Base-by-base conservation (phyloP, 2,888 invertebrate species). In the Acronicta aceris region DNA sequence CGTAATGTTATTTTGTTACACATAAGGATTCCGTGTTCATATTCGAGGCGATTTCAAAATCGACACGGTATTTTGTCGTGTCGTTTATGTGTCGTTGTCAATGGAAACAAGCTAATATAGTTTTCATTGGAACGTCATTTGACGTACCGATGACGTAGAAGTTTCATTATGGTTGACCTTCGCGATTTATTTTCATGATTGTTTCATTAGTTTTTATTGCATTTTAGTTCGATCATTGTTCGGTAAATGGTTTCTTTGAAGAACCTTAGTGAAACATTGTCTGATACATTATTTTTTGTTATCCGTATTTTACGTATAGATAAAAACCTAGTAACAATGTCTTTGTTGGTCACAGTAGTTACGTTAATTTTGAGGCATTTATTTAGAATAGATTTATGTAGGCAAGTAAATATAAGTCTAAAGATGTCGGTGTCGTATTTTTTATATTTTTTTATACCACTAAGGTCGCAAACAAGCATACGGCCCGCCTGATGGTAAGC, bases 51-150 rank as follows among this genome's bases (percentile, higher is more conserved):
- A 12, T 36, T 36, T 0, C 12, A 36, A 12, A 0, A 36, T 12
- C 5, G 13, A 36, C 12, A 36, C 12, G 4, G 13, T 36, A 36
- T 3, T 5, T 5, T 36, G 36, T 36, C 36, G 5, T 36, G 13
- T 36, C 13, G 12, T 13, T 12, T 6, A 33, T 7, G 7, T 30
- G 30, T 30, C 30, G 38, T n/a, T n/a, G 38, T 38, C 38, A 1
- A 6, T 38, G 38, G 38, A 38, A 38, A 38, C 38, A 38, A 5
- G 38, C 38, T n/a, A 6, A 6, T 6, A 46, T 46, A 69, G 48
- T 56, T 61, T 68, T 67, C 63, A 73, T 73, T 73, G 59, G 66
- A 73, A 21, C 55, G 74, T 73, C 52, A 50, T 49, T 13, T 40
- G 43, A 12, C 30, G 42, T 30, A 41, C 43, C 7, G 17, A 21